Conservation (phyloP, 2,797 vertebrate genomes). For the Bufotes viridis region DNA sequence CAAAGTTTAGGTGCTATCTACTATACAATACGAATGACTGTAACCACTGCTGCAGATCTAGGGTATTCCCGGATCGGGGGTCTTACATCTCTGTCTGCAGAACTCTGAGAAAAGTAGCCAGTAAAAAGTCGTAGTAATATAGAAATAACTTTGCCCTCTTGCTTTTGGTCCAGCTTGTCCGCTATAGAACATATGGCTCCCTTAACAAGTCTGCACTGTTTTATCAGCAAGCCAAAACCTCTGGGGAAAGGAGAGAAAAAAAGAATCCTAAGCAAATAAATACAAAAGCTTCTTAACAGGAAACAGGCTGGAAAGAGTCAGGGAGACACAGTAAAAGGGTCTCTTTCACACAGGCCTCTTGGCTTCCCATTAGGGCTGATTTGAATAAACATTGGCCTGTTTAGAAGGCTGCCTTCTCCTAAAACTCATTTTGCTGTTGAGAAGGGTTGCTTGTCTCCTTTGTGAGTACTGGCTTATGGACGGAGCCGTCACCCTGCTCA, state of each 20-base stretch:
- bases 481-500: constrained; percentile 50
- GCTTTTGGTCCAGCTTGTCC: constrained; percentile 8
- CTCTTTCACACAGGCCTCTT: constrained; percentile 63
- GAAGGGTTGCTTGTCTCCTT: constrained; percentile 60
- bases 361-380: constrained; percentile 61
- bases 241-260: constrained; percentile 34
- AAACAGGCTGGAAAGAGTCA: constrained; percentile 62
- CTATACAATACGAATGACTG: neutral
- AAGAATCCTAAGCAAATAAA: constrained; percentile 61
- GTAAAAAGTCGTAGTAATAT: neutral
- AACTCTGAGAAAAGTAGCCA: neutral
- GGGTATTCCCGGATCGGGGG: too few relatives aligned
- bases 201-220: constrained; percentile 59
- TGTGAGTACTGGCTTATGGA: constrained; percentile 47
- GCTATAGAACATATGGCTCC: constrained; percentile 57
- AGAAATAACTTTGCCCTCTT: neutral
- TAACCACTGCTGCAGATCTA: neutral
- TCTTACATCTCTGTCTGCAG: neutral
- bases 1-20: neutral
- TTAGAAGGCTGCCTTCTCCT: constrained; percentile 47
- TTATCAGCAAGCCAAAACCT: constrained; percentile 61
- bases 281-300: constrained; percentile 63
- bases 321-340: constrained; percentile 60
- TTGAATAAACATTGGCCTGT: constrained; percentile 62
- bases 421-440: constrained; percentile 51